phyloP scores from a whole-genome alignment of 2,113 vertebrate species.

The Dascyllus trimaculatus region DNA sequence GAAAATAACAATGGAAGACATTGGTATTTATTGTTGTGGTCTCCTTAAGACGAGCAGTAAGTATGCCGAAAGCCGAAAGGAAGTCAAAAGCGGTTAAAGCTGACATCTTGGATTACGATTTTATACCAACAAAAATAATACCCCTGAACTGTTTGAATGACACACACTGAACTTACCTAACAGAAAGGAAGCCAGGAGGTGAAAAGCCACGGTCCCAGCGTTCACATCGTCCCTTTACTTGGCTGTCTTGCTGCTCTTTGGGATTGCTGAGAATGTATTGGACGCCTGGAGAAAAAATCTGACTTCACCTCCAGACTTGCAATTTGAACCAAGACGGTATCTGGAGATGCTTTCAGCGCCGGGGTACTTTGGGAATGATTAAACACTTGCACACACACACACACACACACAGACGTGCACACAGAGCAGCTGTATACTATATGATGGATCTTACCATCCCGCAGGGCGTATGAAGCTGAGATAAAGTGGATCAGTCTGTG shows the following conservation, averaged over 20 bases:
- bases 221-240: background rate
- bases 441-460: slow-evolving; percentile 35
- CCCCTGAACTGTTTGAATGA: background rate
- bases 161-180: background rate
- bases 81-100: background rate
- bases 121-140: slow-evolving; percentile 5
- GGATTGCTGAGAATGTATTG: background rate
- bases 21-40: background rate
- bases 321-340: slow-evolving; percentile 40
- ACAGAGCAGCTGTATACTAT: slow-evolving; percentile 29
- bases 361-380: slow-evolving; percentile 44
- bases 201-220: background rate
- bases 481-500: slow-evolving; percentile 53
- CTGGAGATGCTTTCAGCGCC: slow-evolving; percentile 36
- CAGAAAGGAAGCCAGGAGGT: background rate
- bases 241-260: background rate
- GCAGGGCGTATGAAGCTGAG: slow-evolving; percentile 25
- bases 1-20: background rate
- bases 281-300: slow-evolving; percentile 21
- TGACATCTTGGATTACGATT: background rate
- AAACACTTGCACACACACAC: slow-evolving; percentile 14
- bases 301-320: slow-evolving; percentile 34
- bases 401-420: slow-evolving; percentile 31
- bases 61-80: background rate
- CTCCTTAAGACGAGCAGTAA: background rate